These are phyloP conservation scores for Acanthurus lineatus DNA, from an alignment of 2,797 vertebrate genomes.

Conservation along the genomic window DNA sequence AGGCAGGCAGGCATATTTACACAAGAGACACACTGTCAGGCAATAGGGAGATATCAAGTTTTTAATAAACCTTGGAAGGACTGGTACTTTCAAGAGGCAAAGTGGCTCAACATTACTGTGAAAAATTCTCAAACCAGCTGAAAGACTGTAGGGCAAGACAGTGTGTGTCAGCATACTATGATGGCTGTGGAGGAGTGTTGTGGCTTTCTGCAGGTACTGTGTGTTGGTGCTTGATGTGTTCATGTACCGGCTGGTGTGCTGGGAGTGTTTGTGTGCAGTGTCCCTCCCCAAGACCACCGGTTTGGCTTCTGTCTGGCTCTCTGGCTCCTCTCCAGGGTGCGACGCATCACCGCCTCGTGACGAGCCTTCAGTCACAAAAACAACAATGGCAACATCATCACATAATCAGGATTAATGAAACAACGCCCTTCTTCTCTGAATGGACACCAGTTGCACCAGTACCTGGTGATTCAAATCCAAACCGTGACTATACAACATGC, in stretches of 20 bases:
- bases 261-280: conserved; percentile 75
- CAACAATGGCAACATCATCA: not conserved
- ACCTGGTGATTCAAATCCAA: not conserved
- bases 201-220: conserved; percentile 27
- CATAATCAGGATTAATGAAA: not conserved
- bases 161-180: not conserved
- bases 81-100: conserved; percentile 8
- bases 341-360: conserved; percentile 94
- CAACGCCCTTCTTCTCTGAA: not conserved
- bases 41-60: conserved; percentile 21
- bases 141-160: not conserved
- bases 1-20: conserved; percentile 63
- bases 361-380: conserved; percentile 84
- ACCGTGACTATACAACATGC: not conserved
- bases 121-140: not conserved
- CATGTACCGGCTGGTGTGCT: conserved; percentile 73
- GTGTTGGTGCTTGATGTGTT: conserved; percentile 15
- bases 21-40: conserved; percentile 31
- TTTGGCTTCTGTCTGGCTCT: conserved; percentile 89
- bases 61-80: conserved; percentile 5
- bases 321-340: conserved; percentile 93
- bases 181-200: not conserved
- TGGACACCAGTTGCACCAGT: not conserved
- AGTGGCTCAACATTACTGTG: not conserved
- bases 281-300: conserved; percentile 97